phyloP scores from a whole-genome alignment of 2,888 invertebrate species.

The Taenaris catops region DNA sequence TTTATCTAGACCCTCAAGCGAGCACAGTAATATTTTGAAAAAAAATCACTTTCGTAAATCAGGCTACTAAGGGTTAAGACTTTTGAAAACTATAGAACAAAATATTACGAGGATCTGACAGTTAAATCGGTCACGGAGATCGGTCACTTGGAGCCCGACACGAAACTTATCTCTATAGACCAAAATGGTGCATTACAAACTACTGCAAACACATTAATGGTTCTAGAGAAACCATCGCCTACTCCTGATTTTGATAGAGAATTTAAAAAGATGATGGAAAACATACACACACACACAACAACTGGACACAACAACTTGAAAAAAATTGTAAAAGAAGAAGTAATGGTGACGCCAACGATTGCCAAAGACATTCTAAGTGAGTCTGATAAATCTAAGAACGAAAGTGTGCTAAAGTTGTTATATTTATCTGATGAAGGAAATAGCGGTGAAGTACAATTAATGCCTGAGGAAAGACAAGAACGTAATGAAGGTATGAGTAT shows the following conservation, averaged over 20 bases:
- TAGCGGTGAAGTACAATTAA: slow-evolving; percentile 14
- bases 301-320: too few species aligned
- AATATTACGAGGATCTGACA: slow-evolving; percentile 1
- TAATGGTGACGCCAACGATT: slow-evolving; percentile 4
- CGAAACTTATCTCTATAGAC: slow-evolving; percentile 1
- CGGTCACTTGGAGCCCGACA: neutral
- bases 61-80: too few species aligned
- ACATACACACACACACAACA: too few species aligned
- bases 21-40: too few species aligned
- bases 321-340: slow-evolving; percentile 27
- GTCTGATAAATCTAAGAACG: slow-evolving; percentile 11
- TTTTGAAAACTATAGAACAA: neutral
- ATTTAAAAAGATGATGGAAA: slow-evolving; percentile 34
- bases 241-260: slow-evolving; percentile 21
- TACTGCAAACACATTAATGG: neutral
- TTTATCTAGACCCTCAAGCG: too few species aligned
- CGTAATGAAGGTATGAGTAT: slow-evolving; percentile 23
- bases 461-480: neutral
- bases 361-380: neutral
- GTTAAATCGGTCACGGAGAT: neutral
- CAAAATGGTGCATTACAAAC: slow-evolving; percentile 1
- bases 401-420: slow-evolving; percentile 32
- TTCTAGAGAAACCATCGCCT: neutral
- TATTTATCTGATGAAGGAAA: slow-evolving; percentile 39
- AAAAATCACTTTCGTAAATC: too few species aligned